A percentile compares a stretch with the other conserved stretches of the same genome.
phyloP scores from a whole-genome alignment of 1,140 invertebrate genomes.

The Bombus fervidus region DNA sequence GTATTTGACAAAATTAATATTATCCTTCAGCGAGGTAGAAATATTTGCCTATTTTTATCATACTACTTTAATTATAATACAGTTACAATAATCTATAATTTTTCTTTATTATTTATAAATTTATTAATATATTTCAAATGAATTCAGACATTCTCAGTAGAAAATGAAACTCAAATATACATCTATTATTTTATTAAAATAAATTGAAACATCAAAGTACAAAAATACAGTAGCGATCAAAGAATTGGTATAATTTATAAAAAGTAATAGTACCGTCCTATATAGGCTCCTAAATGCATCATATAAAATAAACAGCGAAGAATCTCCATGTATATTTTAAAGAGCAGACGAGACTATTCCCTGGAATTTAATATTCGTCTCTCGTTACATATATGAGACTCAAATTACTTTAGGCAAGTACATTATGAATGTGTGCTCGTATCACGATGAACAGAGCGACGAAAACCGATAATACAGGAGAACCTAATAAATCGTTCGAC shows the following conservation, averaged over 20 bases:
- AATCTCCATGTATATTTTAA: not conserved
- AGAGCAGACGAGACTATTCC: not conserved
- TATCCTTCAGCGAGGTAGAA: not conserved
- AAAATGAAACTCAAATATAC: not conserved
- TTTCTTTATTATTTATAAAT: not conserved
- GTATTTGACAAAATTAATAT: no score
- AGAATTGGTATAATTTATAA: not conserved
- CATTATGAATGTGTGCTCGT: not conserved
- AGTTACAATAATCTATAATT: not conserved
- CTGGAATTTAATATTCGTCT: not conserved
- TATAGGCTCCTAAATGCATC: not conserved
- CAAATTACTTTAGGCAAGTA: not conserved
- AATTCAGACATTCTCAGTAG: not conserved
- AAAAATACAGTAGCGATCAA: not conserved
- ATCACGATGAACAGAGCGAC: not conserved
- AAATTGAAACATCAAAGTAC: not conserved
- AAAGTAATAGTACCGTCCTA: not conserved
- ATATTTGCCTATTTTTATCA: not conserved
- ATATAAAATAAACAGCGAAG: not conserved
- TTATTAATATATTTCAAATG: not conserved
- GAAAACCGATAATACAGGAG: slow-evolving; percentile 25
- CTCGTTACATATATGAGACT: not conserved
- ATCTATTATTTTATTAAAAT: not conserved
- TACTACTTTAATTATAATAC: not conserved
- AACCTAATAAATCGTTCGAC: slow-evolving; percentile 6